These are phyloP conservation scores for Erebia epiphron DNA, from an alignment of 2,888 invertebrate species.

Conservation along the genomic window DNA sequence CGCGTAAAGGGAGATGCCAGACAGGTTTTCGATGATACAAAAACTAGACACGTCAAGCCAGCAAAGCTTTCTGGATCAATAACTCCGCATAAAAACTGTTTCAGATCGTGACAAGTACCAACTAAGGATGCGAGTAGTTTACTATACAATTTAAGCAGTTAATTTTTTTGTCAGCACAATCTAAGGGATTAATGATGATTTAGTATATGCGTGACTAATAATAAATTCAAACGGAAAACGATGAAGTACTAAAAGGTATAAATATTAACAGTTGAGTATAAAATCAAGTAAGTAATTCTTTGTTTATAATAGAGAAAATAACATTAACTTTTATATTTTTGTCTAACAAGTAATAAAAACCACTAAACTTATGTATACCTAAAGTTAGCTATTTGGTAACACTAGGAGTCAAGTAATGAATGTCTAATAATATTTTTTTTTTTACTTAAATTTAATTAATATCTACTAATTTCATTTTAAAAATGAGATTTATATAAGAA, in stretches of 20 bases:
- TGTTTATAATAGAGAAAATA: no score
- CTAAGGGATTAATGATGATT: slow-evolving; percentile 4
- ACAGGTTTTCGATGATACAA: slow-evolving; percentile 26
- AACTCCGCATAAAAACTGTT: slow-evolving; percentile 29
- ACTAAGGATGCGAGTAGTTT: slow-evolving; percentile 26
- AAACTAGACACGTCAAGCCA: slow-evolving; percentile 30
- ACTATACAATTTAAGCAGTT: slow-evolving; percentile 18
- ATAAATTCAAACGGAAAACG: background rate
- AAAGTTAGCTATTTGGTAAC: no score
- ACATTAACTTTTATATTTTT: no score
- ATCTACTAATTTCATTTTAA: no score
- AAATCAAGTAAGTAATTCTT: no score
- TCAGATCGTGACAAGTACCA: slow-evolving; percentile 19
- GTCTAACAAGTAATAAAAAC: no score
- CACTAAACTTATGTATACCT: no score
- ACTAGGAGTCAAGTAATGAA: no score
- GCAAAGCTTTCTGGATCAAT: slow-evolving; percentile 32
- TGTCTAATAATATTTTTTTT: no score
- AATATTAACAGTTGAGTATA: no score
- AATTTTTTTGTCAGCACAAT: slow-evolving; percentile 6
- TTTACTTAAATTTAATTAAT: no score
- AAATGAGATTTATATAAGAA: no score
- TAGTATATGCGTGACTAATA: background rate
- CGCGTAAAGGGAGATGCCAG: slow-evolving; percentile 10
- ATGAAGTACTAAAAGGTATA: background rate